These are phyloP conservation scores for Microplitis manilae DNA, from an alignment of 2,888 invertebrate genomes.

Conservation along the genomic window DNA sequence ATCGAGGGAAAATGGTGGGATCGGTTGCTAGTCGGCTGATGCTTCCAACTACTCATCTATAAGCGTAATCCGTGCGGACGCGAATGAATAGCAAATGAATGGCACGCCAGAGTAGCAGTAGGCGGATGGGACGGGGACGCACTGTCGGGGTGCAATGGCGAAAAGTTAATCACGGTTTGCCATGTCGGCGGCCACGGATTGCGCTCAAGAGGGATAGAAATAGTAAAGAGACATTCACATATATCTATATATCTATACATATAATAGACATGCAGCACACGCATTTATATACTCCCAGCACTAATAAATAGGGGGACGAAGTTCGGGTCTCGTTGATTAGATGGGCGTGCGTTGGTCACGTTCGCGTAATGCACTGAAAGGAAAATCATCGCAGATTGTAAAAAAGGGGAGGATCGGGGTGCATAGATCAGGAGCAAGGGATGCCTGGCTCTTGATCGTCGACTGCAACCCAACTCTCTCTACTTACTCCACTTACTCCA, in stretches of 20 bases:
- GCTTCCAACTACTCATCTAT: conserved; percentile 46
- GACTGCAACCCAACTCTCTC: conserved; percentile 30
- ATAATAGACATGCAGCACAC: background rate
- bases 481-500: conserved; percentile 47
- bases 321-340: conserved; percentile 69
- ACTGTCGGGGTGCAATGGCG: conserved; percentile 59
- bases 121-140: conserved; percentile 51
- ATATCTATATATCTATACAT: conserved; percentile 18
- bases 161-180: conserved; percentile 72
- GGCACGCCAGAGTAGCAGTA: conserved; percentile 31
- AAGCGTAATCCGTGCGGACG: conserved; percentile 68
- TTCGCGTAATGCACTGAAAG: conserved; percentile 43
- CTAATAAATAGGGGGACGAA: conserved; percentile 24
- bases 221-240: background rate
- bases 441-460: background rate
- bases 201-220: conserved; percentile 42
- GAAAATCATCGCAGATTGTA: conserved; percentile 36
- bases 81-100: conserved; percentile 72
- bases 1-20: conserved; percentile 29
- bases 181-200: conserved; percentile 61
- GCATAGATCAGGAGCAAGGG: conserved; percentile 8
- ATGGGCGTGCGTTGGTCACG: conserved; percentile 67
- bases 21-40: conserved; percentile 39
- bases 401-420: conserved; percentile 31
- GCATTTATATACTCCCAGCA: conserved; percentile 16